A percentile compares a stretch with the other conserved stretches of the same genome.
phyloP scores from a whole-genome alignment of 2,113 vertebrate genomes.

The Ciconia stormi region DNA sequence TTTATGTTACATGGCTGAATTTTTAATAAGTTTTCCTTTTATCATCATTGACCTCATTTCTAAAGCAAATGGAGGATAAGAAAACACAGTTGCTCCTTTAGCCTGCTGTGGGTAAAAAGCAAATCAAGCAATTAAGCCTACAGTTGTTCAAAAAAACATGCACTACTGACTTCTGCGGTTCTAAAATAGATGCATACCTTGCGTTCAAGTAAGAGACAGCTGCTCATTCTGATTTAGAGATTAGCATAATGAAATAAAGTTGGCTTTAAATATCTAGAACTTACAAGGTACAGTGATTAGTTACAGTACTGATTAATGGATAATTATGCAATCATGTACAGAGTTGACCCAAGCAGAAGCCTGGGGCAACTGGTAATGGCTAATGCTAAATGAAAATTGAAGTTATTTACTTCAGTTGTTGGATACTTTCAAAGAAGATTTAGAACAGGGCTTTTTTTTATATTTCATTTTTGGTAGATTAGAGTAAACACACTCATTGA shows the following conservation, averaged over 20 bases:
- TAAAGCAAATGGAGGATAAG: constrained; percentile 2
- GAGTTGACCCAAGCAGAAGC: constrained; percentile 39
- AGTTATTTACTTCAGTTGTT: constrained; percentile 58
- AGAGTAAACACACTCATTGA: constrained; percentile 34
- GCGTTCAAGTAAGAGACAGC: constrained; percentile 69
- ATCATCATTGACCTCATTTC: neutral
- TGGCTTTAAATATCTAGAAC: constrained; percentile 66
- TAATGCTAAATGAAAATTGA: constrained; percentile 60
- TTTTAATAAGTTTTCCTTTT: constrained; percentile 17
- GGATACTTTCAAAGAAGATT: constrained; percentile 40
- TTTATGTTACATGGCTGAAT: neutral
- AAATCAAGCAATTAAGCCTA: constrained; percentile 62
- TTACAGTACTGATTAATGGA: constrained; percentile 63
- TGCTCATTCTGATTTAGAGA: constrained; percentile 76
- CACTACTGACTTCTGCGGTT: constrained; percentile 62
- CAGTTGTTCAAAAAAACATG: constrained; percentile 67
- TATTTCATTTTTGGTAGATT: neutral
- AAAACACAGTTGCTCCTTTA: constrained; percentile 42
- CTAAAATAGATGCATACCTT: constrained; percentile 76
- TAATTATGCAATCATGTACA: constrained; percentile 58
- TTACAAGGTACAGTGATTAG: constrained; percentile 60
- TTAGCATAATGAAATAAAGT: constrained; percentile 79
- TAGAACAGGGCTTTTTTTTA: neutral
- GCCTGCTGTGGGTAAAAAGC: constrained; percentile 16
- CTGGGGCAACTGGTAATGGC: constrained; percentile 39